phyloP scores from a whole-genome alignment of 2,888 invertebrate genomes.

The Coenonympha arcania region DNA sequence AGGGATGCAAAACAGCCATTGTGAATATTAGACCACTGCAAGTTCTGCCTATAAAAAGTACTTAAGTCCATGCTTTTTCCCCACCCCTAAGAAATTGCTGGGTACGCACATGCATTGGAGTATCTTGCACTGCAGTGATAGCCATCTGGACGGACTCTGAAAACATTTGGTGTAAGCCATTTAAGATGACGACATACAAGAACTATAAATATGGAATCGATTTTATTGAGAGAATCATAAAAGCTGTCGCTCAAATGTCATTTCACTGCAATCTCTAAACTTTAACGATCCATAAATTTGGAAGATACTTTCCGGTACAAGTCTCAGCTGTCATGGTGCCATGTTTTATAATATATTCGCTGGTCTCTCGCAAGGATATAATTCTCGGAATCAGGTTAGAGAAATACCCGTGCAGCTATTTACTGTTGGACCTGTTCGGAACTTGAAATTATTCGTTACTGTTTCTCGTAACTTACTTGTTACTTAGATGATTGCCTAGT shows the following conservation, averaged over 20 bases:
- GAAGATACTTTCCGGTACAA: conserved; percentile 5
- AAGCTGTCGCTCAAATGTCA: conserved; percentile 1
- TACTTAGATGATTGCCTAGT: too few relatives aligned
- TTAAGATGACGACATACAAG: neutral
- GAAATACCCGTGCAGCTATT: neutral
- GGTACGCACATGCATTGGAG: too few relatives aligned
- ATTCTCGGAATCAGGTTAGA: conserved; percentile 1
- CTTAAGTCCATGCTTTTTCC: too few relatives aligned
- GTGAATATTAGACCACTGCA: too few relatives aligned
- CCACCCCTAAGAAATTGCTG: too few relatives aligned
- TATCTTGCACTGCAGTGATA: too few relatives aligned
- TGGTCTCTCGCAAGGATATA: neutral
- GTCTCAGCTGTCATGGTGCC: neutral
- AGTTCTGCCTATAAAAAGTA: too few relatives aligned
- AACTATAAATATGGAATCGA: neutral
- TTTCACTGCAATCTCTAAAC: neutral
- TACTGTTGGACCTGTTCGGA: neutral
- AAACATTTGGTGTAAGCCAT: neutral
- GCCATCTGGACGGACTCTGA: too few relatives aligned
- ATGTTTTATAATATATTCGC: conserved; percentile 2
- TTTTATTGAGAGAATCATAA: neutral
- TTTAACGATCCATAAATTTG: neutral
- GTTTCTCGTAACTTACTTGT: too few relatives aligned
- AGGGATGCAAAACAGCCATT: too few relatives aligned
- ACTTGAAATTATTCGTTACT: neutral